Base-by-base conservation (phyloP, 2,888 invertebrate species). In the Drosophila parthenogenetica region DNA sequence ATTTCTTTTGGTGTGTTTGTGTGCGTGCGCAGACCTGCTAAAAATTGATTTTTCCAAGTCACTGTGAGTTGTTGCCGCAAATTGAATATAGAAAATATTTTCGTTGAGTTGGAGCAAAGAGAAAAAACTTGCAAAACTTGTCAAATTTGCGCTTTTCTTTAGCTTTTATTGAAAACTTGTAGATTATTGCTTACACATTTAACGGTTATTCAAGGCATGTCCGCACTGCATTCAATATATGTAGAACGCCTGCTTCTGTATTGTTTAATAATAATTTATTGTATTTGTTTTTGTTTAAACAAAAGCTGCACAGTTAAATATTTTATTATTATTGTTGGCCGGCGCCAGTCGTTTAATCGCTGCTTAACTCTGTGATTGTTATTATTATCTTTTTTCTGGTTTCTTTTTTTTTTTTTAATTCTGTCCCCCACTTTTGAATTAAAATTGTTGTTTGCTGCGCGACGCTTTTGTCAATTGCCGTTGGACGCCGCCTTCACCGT, bases 21-120 rank as follows among this genome's bases (percentile, higher is more conserved):
- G 60, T 77, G 67, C 75, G 71, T 83, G 79, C 77, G 75, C 81
- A 73, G 79, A 77, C 69, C 49, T 65, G 67, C 77, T 78, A 57
- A 87, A 84, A 88, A 88, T 88, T 88, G 87, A 88, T 88, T 88
- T 88, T 88, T 88, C 87, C 82, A 81, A 83, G 81, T 65, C 72
- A 60, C 40, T 77, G 58, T 59, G 57, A 72, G 59, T 63, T 48
- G 62, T 61, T 69, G 71, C 66, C 63, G 67, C 54, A 69, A 63
- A 49, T 59, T 53, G 49, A 58, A 64, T 35, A 45, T 35, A 35
- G 17, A 65, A 69, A 65, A 57, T 58, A 64, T 51, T 72, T 63
- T 59, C 49, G 53, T 55, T 50, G 46, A 19, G 19, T 69, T 63
- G 32, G 48, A 53, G 17, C 2, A 40, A 17, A 63, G 54, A 62